These are phyloP conservation scores for Oophaga sylvatica DNA, from an alignment of 2,797 vertebrate species.

Conservation along the genomic window DNA sequence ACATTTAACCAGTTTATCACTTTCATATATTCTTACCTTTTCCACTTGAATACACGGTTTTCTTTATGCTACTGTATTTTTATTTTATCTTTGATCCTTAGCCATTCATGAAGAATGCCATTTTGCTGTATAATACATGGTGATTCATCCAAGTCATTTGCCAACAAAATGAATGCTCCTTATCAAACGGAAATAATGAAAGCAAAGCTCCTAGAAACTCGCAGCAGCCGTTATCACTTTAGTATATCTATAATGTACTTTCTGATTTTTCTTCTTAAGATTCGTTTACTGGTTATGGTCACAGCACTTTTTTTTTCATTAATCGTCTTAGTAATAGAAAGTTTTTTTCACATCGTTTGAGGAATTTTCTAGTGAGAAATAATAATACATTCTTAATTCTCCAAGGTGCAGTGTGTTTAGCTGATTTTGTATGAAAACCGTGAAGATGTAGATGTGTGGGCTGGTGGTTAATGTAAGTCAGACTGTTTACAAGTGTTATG, in stretches of 20 bases:
- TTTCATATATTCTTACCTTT: not conserved
- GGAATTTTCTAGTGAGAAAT: slow-evolving; percentile 21
- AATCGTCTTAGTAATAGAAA: slow-evolving; percentile 29
- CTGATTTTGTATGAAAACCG: slow-evolving; percentile 36
- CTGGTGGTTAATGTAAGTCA: slow-evolving; percentile 29
- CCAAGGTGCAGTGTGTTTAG: slow-evolving; percentile 44
- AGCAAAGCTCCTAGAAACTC: slow-evolving; percentile 22
- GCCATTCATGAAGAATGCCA: slow-evolving; percentile 1
- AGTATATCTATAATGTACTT: slow-evolving; percentile 44
- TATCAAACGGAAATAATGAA: slow-evolving; percentile 32
- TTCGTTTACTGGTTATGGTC: slow-evolving; percentile 37
- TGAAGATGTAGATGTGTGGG: slow-evolving; percentile 21
- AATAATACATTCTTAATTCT: slow-evolving; percentile 1
- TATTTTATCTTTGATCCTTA: not conserved
- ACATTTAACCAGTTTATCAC: not conserved
- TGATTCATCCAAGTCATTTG: slow-evolving; percentile 32
- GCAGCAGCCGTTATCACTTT: slow-evolving; percentile 20
- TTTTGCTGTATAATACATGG: slow-evolving; percentile 23
- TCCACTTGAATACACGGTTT: not conserved
- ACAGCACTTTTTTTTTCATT: slow-evolving; percentile 41
- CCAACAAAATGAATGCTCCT: slow-evolving; percentile 32
- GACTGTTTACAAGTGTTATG: slow-evolving; percentile 33
- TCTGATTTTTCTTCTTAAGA: slow-evolving; percentile 43
- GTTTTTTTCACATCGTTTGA: slow-evolving; percentile 32
- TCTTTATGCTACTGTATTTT: not conserved